These are phyloP conservation scores for Heliconius ismenius DNA, from an alignment of 2,888 invertebrate species.

Conservation along the genomic window DNA sequence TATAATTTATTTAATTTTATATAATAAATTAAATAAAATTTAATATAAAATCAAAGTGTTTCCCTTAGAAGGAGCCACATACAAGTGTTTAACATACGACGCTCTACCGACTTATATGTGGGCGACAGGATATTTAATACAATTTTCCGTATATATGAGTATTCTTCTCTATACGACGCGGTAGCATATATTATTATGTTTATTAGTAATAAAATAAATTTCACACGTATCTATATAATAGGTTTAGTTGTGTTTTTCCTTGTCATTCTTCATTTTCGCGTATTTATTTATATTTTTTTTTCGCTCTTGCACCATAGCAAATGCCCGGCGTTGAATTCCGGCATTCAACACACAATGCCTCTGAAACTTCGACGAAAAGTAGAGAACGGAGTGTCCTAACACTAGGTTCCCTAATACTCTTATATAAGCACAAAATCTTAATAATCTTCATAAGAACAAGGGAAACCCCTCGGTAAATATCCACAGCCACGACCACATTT, in stretches of 20 bases:
- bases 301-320: too few relatives aligned
- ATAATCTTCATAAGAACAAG: not conserved
- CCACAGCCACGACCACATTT: not conserved
- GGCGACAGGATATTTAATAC: constrained; percentile 25
- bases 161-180: constrained; percentile 1
- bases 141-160: constrained; percentile 14
- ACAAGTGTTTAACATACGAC: constrained; percentile 14
- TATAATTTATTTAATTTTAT: too few relatives aligned
- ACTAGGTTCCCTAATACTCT: too few relatives aligned
- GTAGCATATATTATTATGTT: constrained; percentile 2
- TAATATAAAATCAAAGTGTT: not conserved
- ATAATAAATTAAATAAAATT: too few relatives aligned
- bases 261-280: not conserved
- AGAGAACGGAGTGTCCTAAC: too few relatives aligned
- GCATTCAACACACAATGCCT: too few relatives aligned
- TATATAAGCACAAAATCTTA: too few relatives aligned
- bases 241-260: not conserved
- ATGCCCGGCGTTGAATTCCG: too few relatives aligned
- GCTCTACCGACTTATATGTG: constrained; percentile 32
- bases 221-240: not conserved
- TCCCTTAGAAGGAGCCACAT: constrained; percentile 19
- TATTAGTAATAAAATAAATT: constrained; percentile 3
- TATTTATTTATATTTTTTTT: not conserved
- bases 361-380: too few relatives aligned
- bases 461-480: constrained; percentile 6